Evolutionary conservation across 2,797 vertebrate species (phyloP), one percentile per base, ranked within the genome.

Genomic region (Cossypha dichroa): DNA sequence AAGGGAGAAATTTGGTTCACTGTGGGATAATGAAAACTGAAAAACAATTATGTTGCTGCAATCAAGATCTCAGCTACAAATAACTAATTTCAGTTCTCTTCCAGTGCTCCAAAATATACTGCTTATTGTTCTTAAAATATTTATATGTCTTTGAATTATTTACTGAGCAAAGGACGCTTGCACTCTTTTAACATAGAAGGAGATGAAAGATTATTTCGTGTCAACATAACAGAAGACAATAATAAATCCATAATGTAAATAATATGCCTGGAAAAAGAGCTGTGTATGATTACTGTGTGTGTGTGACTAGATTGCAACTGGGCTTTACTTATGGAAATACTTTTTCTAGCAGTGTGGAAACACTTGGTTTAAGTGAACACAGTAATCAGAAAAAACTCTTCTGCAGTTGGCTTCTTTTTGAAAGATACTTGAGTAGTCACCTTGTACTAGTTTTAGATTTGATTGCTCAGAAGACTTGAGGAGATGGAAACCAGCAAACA

Each of bases 91-190:
- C 95, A 96, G 92, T 97, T 95, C 94, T 98, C 91, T 93, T 96
- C 85, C 93, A 91, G 94, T 94, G 90, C 93, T 98, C 96, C 91
- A 98, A 98, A 98, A 98, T 98, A 98, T 97, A 98, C 96, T 98
- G 97, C 97, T 98, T 98, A 98, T 98, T 98, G 97, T 98, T 98
- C 97, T 97, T 98, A 98, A 98, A 98, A 98, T 98, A 98, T 98
- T 98, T 97, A 98, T 98, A 86, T 92, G 58, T 68, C 88, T 92
- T 93, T 97, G 95, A 98, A 98, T 98, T 97, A 98, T 98, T 98
- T 97, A 98, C 97, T 64, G 89, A 93, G 83, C 73, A 69, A 94
- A 97, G 96, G 96, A 97, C 18, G 43, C 87, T 92, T 97, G 75
- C 84, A 93, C 63, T 96, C 91, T 93, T 97, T 97, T 96, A 97